A percentile compares a stretch with the other conserved stretches of the same genome.
Conservation (phyloP, 1,140 invertebrate species). For the Neocloeon triangulifer region DNA sequence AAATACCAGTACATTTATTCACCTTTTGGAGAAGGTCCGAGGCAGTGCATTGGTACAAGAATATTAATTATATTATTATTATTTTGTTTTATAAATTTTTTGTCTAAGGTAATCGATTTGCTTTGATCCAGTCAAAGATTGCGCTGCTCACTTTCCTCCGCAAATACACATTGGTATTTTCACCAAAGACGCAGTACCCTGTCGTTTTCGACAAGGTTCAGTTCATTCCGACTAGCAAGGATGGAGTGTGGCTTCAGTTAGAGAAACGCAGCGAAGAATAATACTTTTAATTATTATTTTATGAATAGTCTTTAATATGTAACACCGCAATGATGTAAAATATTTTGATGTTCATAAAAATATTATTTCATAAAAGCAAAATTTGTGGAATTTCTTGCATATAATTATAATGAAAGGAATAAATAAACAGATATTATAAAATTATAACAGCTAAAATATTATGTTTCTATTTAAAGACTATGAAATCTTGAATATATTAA, state of each 20-base stretch:
- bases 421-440: no score
- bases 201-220: not conserved
- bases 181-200: slow-evolving; percentile 16
- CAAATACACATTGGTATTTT: slow-evolving; percentile 13
- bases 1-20: slow-evolving; percentile 17
- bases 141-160: slow-evolving; percentile 17
- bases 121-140: slow-evolving; percentile 22
- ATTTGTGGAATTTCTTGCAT: no score
- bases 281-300: slow-evolving; percentile 11
- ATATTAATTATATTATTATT: slow-evolving; percentile 6
- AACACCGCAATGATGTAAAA: no score
- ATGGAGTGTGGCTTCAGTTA: slow-evolving; percentile 11
- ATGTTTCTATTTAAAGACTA: no score
- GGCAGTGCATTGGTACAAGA: slow-evolving; percentile 26
- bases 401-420: no score
- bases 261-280: slow-evolving; percentile 11
- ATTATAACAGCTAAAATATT: no score
- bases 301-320: no score
- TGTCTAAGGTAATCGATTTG: slow-evolving; percentile 23
- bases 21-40: slow-evolving; percentile 21
- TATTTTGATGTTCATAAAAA: no score
- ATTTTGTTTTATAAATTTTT: not conserved
- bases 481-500: no score
- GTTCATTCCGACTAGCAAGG: not conserved
- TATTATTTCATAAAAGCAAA: no score